Evolutionary conservation across 2,888 invertebrate species (phyloP).

Genomic region (Lepidochitona cinerea): DNA sequence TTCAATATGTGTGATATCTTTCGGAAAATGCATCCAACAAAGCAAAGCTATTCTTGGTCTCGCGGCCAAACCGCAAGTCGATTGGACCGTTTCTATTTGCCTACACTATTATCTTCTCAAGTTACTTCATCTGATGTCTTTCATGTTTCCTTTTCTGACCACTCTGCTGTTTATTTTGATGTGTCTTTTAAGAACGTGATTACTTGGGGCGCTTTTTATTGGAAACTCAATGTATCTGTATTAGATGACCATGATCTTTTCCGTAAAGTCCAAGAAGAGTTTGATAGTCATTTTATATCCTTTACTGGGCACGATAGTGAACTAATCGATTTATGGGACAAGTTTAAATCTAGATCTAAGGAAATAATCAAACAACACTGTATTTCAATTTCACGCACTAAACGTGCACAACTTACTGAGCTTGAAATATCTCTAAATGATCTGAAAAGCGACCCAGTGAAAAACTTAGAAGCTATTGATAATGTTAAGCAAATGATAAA

Average conservation of each 20-base stretch:
- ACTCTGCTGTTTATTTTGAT: no score
- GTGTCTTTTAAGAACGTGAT: not conserved
- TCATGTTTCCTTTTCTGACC: slow-evolving; percentile 1
- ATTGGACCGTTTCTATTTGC: not conserved
- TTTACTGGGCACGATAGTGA: not conserved
- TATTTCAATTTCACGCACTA: not conserved
- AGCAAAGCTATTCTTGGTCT: not conserved
- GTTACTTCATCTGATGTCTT: not conserved
- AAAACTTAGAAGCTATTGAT: not conserved
- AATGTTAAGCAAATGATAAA: not conserved
- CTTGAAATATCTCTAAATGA: not conserved
- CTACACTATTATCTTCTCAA: no score
- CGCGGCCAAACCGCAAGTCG: not conserved
- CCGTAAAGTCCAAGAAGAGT: not conserved
- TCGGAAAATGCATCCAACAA: slow-evolving; percentile 14
- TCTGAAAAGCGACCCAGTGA: not conserved
- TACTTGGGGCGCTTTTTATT: not conserved
- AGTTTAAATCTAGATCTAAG: not conserved
- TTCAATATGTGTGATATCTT: slow-evolving; percentile 20
- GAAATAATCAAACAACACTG: not conserved
- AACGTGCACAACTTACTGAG: not conserved
- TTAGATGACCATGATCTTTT: not conserved
- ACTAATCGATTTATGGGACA: not conserved
- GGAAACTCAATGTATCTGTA: not conserved
- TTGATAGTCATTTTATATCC: not conserved